phyloP scores from a whole-genome alignment of 2,888 invertebrate genomes.

The Cinara cedri region DNA sequence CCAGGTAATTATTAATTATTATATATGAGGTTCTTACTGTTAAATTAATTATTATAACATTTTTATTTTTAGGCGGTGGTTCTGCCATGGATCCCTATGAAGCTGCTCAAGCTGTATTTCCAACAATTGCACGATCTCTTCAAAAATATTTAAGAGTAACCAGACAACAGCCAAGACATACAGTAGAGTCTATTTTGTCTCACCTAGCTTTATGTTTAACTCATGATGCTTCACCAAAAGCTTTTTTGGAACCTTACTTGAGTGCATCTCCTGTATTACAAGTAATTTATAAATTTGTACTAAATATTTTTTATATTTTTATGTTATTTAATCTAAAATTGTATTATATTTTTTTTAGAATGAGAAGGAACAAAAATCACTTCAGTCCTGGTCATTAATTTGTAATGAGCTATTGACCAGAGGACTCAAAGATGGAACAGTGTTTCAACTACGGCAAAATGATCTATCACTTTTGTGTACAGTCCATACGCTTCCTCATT shows the following conservation, averaged over 20 bases:
- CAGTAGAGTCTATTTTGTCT: slow-evolving; percentile 88
- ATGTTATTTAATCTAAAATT: neutral
- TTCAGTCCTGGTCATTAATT: slow-evolving; percentile 96
- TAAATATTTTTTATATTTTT: neutral
- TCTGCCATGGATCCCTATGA: slow-evolving; percentile 91
- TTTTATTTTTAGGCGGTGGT: slow-evolving; percentile 68
- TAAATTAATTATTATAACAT: neutral
- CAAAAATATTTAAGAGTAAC: slow-evolving; percentile 96
- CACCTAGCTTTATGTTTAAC: slow-evolving; percentile 91
- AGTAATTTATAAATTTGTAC: slow-evolving; percentile 60
- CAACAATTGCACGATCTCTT: slow-evolving; percentile 91
- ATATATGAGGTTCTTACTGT: neutral
- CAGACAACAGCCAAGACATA: slow-evolving; percentile 93
- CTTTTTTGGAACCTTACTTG: slow-evolving; percentile 94
- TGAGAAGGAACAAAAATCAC: slow-evolving; percentile 77
- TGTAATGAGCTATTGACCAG: slow-evolving; percentile 90
- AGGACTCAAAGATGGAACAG: slow-evolving; percentile 79
- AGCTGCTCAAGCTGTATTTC: slow-evolving; percentile 97
- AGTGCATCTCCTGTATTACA: slow-evolving; percentile 83
- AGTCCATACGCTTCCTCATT: slow-evolving; percentile 86
- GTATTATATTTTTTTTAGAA: slow-evolving; percentile 64
- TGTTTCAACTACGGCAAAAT: slow-evolving; percentile 91
- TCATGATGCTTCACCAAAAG: slow-evolving; percentile 90
- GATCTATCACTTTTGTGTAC: slow-evolving; percentile 90
- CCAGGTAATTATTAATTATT: slow-evolving; percentile 63